Conservation (phyloP, 2,113 vertebrate genomes). For the Propithecus coquereli region DNA sequence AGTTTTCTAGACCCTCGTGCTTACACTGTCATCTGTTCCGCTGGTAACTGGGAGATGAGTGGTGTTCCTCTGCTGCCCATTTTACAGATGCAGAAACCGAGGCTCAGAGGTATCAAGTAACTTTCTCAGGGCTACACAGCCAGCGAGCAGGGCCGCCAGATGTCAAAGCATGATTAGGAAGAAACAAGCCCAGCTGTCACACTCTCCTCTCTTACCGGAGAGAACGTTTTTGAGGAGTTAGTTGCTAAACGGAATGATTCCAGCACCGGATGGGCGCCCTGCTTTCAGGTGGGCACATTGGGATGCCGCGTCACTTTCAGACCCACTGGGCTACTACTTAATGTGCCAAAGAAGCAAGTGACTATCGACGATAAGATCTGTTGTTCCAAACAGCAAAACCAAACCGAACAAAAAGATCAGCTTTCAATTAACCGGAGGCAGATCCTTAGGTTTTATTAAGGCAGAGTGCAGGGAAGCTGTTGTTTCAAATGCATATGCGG, state of each 20-base stretch:
- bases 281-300: background rate
- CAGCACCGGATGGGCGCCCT: accelerated
- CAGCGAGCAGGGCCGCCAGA: accelerated
- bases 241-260: accelerated
- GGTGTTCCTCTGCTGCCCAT: background rate
- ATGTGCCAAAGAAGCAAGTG: background rate
- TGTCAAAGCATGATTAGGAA: accelerated
- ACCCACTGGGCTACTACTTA: accelerated
- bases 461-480: background rate
- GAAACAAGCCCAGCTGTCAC: accelerated
- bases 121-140: background rate
- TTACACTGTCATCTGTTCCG: accelerated
- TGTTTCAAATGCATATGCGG: background rate
- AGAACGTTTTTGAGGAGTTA: accelerated
- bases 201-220: background rate
- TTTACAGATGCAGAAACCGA: background rate
- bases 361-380: accelerated
- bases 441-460: background rate
- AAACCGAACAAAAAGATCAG: background rate
- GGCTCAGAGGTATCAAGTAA: background rate
- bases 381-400: background rate
- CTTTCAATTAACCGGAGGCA: background rate
- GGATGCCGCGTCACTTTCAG: accelerated
- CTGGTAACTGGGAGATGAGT: background rate
- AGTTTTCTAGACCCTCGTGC: background rate